Base-by-base conservation (phyloP, 2,113 vertebrate species). In the Anguilla japonica region DNA sequence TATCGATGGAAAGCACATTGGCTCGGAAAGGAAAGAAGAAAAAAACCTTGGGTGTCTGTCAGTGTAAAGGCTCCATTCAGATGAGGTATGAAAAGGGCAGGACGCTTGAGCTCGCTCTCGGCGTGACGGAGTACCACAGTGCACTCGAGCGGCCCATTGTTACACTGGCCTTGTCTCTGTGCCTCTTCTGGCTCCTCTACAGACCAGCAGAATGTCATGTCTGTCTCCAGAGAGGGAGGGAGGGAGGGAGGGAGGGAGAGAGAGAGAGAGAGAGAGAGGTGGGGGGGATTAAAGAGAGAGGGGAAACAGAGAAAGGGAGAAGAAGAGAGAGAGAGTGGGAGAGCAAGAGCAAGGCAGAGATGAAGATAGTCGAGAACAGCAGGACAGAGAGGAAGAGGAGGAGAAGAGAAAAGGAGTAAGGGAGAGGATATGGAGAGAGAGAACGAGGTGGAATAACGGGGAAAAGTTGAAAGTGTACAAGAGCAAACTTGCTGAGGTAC, bases 161-260 rank as follows among this genome's bases (percentile, higher is more conserved):
- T 50, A 34, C 50, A 20, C 56, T 82, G 34, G 50, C 85, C 85
- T 86, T 86, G 85, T 39, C 20, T 81, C 39, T 29, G 34, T 39
- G 34, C 40, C 22, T 81, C 53, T 41, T 2, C 41, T 6, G 81
- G 41, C 26, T 8, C 14, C 4, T 85, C 75, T 79, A 14, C 29
- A 46, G 40, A 50, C 40, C 75, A 2, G 41, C 39, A 78, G n/a
- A 85, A 79, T 50, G 43, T 79, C 75, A 79, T 20, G 46, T 53
- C 41, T 79, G 1, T 29, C 41, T 5, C 22, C 22, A 14, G 26
- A 43, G 15, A 15, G 22, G 14, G 81, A n/a, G 81, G 26, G 63
- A 26, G 67, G 11, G 5, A 75, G 67, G 9, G 67, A 11, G 67
- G n/a, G 26, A 63, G 5, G 60, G 60, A 63, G 26, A 29, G 13